Percentiles rank a stretch among this genome's conserved stretches.
These are phyloP conservation scores for Hypomecis punctinalis DNA, from an alignment of 2,888 invertebrate genomes.

Conservation along the genomic window DNA sequence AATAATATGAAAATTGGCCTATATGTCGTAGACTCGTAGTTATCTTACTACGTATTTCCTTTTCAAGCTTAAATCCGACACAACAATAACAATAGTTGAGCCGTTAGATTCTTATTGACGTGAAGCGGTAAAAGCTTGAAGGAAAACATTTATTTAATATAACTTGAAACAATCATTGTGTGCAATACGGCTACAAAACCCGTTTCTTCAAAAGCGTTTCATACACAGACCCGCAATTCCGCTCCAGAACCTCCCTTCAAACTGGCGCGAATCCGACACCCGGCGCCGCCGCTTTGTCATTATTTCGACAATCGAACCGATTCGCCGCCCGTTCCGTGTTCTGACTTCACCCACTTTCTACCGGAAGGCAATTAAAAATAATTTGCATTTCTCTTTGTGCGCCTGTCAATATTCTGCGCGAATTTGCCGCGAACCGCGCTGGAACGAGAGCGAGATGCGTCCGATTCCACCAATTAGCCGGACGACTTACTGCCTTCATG, in stretches of 20 bases:
- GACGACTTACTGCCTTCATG: slow-evolving; percentile 36
- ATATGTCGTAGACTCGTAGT: too few species aligned
- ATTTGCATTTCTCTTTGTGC: slow-evolving; percentile 80
- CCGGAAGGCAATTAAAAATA: slow-evolving; percentile 82
- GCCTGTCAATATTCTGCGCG: slow-evolving; percentile 62
- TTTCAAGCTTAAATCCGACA: too few species aligned
- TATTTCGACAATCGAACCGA: slow-evolving; percentile 71
- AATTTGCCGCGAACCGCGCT: slow-evolving; percentile 49
- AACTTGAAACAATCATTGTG: neutral
- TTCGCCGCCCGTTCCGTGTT: slow-evolving; percentile 70
- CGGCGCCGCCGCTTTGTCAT: slow-evolving; percentile 63
- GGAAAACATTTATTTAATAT: neutral
- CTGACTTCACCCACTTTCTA: slow-evolving; percentile 81
- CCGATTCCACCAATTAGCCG: slow-evolving; percentile 44
- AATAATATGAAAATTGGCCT: too few species aligned
- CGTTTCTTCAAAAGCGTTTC: neutral
- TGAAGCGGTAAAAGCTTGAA: too few species aligned
- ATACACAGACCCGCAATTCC: slow-evolving; percentile 9
- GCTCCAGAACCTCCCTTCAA: slow-evolving; percentile 29
- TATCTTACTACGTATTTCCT: too few species aligned
- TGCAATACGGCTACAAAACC: slow-evolving; percentile 2
- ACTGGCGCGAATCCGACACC: slow-evolving; percentile 51
- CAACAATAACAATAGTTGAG: too few species aligned
- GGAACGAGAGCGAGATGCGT: slow-evolving; percentile 48
- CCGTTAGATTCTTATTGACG: too few species aligned